Conservation (phyloP, 2,888 invertebrate species). For the Zaprionus bogoriensis region DNA sequence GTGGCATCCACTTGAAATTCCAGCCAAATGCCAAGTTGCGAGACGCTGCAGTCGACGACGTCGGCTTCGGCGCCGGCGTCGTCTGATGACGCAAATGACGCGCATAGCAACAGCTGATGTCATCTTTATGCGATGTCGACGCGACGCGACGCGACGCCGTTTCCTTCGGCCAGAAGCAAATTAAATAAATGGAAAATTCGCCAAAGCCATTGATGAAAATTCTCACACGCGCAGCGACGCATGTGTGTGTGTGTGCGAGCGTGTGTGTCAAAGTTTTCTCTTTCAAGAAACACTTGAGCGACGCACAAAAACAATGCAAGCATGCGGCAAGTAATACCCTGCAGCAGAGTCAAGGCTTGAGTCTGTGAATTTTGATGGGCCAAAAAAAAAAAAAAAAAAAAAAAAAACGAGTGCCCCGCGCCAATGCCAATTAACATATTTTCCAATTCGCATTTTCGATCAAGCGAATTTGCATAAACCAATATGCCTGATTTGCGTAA, state of each 20-base stretch:
- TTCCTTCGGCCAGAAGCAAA: conserved; percentile 45
- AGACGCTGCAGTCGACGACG: not conserved
- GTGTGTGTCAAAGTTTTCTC: conserved; percentile 2
- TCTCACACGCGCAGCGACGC: conserved; percentile 52
- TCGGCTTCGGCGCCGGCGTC: conserved; percentile 4
- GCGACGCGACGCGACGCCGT: not conserved
- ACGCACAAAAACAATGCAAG: conserved; percentile 23
- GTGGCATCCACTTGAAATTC: conserved; percentile 21
- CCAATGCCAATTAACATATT: not conserved
- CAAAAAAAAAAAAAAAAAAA: too few species aligned
- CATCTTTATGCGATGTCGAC: conserved; percentile 21
- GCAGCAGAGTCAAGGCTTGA: too few species aligned
- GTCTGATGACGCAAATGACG: conserved; percentile 63
- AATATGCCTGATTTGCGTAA: not conserved
- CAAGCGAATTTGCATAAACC: not conserved
- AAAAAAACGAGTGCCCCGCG: too few species aligned
- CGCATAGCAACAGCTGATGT: conserved; percentile 51
- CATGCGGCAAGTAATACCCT: conserved; percentile 10
- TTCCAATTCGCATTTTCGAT: too few species aligned
- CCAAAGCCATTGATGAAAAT: conserved; percentile 64
- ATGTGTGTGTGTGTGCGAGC: conserved; percentile 1
- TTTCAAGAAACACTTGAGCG: conserved; percentile 44
- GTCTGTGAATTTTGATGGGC: too few species aligned
- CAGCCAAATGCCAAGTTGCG: conserved; percentile 31
- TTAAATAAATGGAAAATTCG: conserved; percentile 68